Evolutionary conservation across 2,113 vertebrate genomes (phyloP), one percentile per base, ranked within the genome.

Genomic region (Myotis yumanensis): DNA sequence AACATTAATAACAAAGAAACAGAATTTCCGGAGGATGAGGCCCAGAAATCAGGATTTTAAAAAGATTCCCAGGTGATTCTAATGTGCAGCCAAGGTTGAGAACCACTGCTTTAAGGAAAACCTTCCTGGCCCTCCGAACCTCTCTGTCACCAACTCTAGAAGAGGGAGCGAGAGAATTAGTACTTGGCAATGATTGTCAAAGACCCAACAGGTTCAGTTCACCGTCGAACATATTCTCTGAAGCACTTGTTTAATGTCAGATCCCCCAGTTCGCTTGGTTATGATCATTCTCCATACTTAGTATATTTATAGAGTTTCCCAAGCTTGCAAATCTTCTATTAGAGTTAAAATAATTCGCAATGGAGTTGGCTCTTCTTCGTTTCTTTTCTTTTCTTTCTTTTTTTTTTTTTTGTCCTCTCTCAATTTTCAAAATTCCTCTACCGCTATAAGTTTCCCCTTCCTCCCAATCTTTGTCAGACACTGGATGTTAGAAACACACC

Each of bases 361-460:
- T 57, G 11, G 59, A 83, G 5, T 0, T 90, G n/a, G 4, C 0
- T 68, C 43, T 87, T 95, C 87, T 52, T 69, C 8, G 30, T 93
- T 88, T 51, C 32, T 7, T 43, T 46, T 46, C 43, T 46, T 46
- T 46, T 46, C 28, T 80, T 76, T 23, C 1, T 59, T 59, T 76
- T 23, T 10, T 59, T 59, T 20, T 90, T 68, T 69, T 72, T 80
- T 30, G 10, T 88, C n/a, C 4, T 90, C 18, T 83, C 12, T 90
- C 64, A 52, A 51, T 71, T 94, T 94, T 93, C 30, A 72, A 6
- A 83, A 75, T 93, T 73, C 66, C 92, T 72, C 11, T 85, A 1
- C 30, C 46, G 83, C 68, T 52, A 1, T 25, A 75, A 32, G 0
- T 51, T 3, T 52, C 57, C 6, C 30, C 30, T 87, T 92, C 62